Evolutionary conservation across 2,797 vertebrate genomes (phyloP).

Genomic region (Botia kubotai): DNA sequence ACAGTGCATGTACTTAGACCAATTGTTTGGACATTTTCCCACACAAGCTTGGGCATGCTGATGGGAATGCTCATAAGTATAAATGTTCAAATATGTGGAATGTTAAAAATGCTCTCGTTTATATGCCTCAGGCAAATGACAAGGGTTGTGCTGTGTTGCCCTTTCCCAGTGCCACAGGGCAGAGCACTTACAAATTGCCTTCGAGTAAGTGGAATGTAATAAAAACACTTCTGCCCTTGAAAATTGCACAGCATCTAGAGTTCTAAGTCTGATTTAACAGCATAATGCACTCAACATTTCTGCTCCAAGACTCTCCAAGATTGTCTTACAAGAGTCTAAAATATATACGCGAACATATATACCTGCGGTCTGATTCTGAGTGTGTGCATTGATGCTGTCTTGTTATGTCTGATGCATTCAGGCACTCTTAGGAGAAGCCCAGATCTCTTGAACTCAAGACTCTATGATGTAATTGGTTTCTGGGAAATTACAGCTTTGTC

Average conservation of each 20-base stretch:
- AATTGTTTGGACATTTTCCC: conserved; percentile 22
- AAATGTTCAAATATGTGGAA: conserved; percentile 54
- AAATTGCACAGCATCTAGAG: conserved; percentile 21
- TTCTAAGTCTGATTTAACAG: conserved; percentile 9
- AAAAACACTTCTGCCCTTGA: conserved; percentile 20
- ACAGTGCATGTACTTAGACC: conserved; percentile 12
- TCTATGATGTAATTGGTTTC: conserved; percentile 22
- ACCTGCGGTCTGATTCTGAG: not conserved
- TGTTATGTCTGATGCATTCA: conserved; percentile 10
- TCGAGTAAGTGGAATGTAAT: conserved; percentile 27
- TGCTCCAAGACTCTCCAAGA: conserved; percentile 1
- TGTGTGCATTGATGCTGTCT: not conserved
- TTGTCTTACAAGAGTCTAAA: not conserved
- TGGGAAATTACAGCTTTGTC: conserved; percentile 32
- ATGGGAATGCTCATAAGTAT: conserved; percentile 43
- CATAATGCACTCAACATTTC: conserved; percentile 13
- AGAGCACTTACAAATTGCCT: conserved; percentile 30
- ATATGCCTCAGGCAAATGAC: conserved; percentile 33
- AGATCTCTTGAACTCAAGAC: conserved; percentile 7
- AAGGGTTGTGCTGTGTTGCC: conserved; percentile 41
- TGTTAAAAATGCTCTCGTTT: conserved; percentile 54
- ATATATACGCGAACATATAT: not conserved
- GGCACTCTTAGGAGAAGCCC: conserved; percentile 15
- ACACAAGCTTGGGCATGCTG: conserved; percentile 50
- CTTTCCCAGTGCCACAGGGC: conserved; percentile 42